Percentiles rank a stretch among this genome's conserved stretches.
Conservation (phyloP, 1,140 invertebrate genomes). For the Ostrea denselamellosa region DNA sequence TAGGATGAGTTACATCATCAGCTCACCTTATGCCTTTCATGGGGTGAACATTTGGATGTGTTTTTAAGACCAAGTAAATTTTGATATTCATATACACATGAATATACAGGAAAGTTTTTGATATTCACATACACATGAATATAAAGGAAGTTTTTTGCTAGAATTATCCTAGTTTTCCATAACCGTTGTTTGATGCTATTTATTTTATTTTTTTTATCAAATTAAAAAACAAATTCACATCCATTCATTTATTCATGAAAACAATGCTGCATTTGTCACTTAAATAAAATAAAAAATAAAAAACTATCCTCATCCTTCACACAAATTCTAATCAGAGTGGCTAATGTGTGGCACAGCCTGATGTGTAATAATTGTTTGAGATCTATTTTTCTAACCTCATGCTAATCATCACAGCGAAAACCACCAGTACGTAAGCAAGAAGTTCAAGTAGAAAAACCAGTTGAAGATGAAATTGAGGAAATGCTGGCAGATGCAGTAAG, state of each 20-base stretch:
- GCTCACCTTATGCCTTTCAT: too few species aligned
- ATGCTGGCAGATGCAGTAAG: constrained; percentile 23
- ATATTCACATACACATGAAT: neutral
- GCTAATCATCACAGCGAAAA: constrained; percentile 28
- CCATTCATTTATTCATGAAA: neutral
- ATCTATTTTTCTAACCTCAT: neutral
- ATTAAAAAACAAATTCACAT: neutral
- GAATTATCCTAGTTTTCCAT: neutral
- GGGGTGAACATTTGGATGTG: neutral
- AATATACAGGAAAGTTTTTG: neutral
- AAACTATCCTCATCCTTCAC: neutral
- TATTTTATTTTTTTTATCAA: neutral
- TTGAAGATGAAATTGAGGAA: constrained; percentile 36
- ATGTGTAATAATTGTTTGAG: neutral
- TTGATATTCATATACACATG: neutral
- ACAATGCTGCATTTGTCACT: neutral
- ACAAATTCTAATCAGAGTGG: neutral
- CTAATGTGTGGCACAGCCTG: neutral
- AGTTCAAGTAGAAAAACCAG: neutral
- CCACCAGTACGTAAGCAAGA: neutral
- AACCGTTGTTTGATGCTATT: neutral
- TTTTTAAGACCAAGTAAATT: neutral
- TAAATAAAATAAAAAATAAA: neutral
- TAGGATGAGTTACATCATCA: too few species aligned
- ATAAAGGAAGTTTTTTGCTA: neutral